A percentile compares a stretch with the other conserved stretches of the same genome.
Conservation (phyloP, 1,140 invertebrate species). For the Apocrypta bakeri region DNA sequence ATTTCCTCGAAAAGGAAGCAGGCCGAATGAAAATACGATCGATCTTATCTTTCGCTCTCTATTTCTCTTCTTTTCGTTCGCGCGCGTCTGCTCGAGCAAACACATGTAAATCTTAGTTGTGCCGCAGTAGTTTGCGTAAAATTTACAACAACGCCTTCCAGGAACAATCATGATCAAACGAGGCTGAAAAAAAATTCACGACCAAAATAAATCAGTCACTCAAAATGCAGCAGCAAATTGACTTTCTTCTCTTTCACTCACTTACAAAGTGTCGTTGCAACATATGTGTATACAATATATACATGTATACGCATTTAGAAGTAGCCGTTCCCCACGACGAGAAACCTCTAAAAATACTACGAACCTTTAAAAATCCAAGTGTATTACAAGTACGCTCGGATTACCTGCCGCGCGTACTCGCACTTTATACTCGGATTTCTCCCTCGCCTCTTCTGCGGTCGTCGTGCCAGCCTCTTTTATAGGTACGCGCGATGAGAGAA, state of each 20-base stretch:
- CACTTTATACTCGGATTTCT: constrained; percentile 29
- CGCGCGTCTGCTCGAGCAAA: no score
- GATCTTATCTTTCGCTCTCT: background rate
- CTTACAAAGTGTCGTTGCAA: constrained; percentile 16
- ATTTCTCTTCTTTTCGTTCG: no score
- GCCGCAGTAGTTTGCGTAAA: no score
- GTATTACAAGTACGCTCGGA: background rate
- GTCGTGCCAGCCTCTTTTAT: constrained; percentile 18
- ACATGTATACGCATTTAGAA: constrained; percentile 19
- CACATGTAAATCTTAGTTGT: no score
- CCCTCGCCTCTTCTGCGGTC: constrained; percentile 17
- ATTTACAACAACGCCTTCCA: no score
- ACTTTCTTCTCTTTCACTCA: no score
- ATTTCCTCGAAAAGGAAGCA: background rate
- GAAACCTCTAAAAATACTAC: constrained; percentile 32
- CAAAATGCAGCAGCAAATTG: background rate
- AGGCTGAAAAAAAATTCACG: background rate
- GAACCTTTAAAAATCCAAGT: constrained; percentile 9
- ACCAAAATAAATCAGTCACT: background rate
- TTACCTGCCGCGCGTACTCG: constrained; percentile 18
- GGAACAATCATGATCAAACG: background rate
- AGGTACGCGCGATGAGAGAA: background rate
- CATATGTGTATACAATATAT: background rate
- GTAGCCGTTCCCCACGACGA: background rate
- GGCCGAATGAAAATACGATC: background rate